Percentiles rank a stretch among this genome's conserved stretches.
Evolutionary conservation across 2,113 vertebrate species (phyloP).

Genomic region (Falco punctatus): DNA sequence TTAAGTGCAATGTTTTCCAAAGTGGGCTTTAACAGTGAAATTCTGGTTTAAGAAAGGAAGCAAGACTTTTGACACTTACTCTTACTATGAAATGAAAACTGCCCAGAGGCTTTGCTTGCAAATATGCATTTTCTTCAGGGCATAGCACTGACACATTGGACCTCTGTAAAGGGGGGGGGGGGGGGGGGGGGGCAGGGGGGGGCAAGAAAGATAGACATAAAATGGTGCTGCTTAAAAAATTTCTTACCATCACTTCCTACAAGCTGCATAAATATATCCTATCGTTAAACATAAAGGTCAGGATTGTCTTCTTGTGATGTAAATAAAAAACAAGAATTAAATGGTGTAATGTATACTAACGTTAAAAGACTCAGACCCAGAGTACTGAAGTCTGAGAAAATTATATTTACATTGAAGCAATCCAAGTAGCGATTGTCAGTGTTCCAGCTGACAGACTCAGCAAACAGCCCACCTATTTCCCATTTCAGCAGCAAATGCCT

Average conservation of each 20-base stretch:
- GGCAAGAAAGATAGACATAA: not conserved
- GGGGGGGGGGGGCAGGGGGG: not conserved
- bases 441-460: constrained; percentile 63
- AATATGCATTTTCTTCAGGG: not conserved
- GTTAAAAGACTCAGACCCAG: not conserved
- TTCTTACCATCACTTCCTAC: not conserved
- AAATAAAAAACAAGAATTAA: not conserved
- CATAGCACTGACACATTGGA: not conserved
- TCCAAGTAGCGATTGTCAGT: constrained; percentile 25
- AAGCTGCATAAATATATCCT: not conserved
- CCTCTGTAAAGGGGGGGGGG: not conserved
- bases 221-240: not conserved
- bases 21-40: not conserved
- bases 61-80: not conserved
- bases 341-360: not conserved
- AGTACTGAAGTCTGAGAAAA: constrained; percentile 1
- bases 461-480: constrained; percentile 55
- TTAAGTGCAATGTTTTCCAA: not conserved
- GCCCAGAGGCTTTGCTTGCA: not conserved
- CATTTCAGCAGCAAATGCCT: constrained; percentile 41
- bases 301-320: not conserved
- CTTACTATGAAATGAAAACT: not conserved
- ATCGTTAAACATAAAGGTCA: not conserved
- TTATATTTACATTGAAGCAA: constrained; percentile 38
- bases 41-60: not conserved